Evolutionary conservation across 2,797 vertebrate genomes (phyloP).

Genomic region (Pygocentrus nattereri): DNA sequence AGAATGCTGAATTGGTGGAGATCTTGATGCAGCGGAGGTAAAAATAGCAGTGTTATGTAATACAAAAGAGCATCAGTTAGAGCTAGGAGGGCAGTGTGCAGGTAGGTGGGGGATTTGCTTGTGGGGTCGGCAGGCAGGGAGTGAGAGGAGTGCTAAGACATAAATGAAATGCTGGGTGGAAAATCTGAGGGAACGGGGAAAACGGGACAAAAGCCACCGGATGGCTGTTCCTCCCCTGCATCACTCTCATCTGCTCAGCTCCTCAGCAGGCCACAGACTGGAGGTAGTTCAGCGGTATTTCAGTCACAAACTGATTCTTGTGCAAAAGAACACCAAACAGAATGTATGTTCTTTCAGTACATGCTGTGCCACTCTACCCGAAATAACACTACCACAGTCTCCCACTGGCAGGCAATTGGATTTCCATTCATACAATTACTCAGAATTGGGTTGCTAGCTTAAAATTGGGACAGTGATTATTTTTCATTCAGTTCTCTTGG

Average conservation of each 20-base stretch:
- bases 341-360: constrained; percentile 16
- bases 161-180: constrained; percentile 31
- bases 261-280: not conserved
- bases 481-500: not conserved
- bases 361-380: constrained; percentile 12
- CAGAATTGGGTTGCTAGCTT: not conserved
- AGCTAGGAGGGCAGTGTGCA: constrained; percentile 5
- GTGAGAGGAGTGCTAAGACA: constrained; percentile 3
- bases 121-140: not conserved
- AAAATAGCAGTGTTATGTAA: constrained; percentile 62
- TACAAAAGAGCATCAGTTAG: constrained; percentile 25
- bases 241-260: constrained; percentile 22
- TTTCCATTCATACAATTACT: constrained; percentile 25
- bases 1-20: constrained; percentile 17
- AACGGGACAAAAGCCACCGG: constrained; percentile 47
- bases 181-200: constrained; percentile 31
- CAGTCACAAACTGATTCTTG: not conserved
- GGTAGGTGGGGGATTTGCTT: constrained; percentile 13
- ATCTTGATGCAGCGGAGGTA: constrained; percentile 42
- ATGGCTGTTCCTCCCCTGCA: constrained; percentile 42
- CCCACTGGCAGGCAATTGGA: not conserved
- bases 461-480: not conserved
- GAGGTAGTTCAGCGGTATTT: constrained; percentile 13
- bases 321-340: not conserved
- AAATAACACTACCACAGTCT: not conserved